Percentiles rank a stretch among this genome's conserved stretches.
phyloP scores from a whole-genome alignment of 2,888 invertebrate genomes.

The Acanthococcus lagerstroemiae region DNA sequence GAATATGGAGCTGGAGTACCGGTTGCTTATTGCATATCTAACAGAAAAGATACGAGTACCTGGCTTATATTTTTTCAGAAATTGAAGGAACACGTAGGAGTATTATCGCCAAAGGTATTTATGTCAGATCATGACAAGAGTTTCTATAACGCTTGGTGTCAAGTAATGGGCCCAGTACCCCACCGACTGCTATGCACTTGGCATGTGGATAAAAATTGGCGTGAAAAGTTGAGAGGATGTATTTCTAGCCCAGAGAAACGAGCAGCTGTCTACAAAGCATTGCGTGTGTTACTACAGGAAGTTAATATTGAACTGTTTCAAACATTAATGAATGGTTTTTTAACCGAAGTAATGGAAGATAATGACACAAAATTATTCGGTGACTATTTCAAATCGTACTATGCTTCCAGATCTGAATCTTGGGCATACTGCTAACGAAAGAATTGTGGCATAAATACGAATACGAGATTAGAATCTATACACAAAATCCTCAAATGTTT shows the following conservation, averaged over 20 bases:
- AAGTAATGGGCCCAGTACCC: slow-evolving; percentile 33
- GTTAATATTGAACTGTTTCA: slow-evolving; percentile 13
- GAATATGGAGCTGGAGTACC: slow-evolving; percentile 35
- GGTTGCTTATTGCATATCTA: slow-evolving; percentile 35
- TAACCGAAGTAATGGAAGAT: background rate
- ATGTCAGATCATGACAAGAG: slow-evolving; percentile 37
- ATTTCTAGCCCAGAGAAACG: slow-evolving; percentile 32
- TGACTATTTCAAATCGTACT: background rate
- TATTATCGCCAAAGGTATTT: slow-evolving; percentile 34
- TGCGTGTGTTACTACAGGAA: slow-evolving; percentile 25
- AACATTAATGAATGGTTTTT: background rate
- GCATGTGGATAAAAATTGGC: slow-evolving; percentile 37
- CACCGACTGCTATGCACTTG: slow-evolving; percentile 36
- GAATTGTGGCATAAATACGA: background rate
- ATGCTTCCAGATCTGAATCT: background rate
- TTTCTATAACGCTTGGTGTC: slow-evolving; percentile 36
- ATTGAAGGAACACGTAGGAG: slow-evolving; percentile 28
- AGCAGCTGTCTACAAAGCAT: slow-evolving; percentile 31
- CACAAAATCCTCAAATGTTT: background rate
- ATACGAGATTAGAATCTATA: background rate
- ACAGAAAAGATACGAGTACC: slow-evolving; percentile 30
- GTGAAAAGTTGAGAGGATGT: slow-evolving; percentile 33
- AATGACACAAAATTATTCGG: background rate
- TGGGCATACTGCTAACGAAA: background rate
- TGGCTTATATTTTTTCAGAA: slow-evolving; percentile 32